Conservation (phyloP, 2,113 vertebrate genomes). For the Todiramphus chloris region DNA sequence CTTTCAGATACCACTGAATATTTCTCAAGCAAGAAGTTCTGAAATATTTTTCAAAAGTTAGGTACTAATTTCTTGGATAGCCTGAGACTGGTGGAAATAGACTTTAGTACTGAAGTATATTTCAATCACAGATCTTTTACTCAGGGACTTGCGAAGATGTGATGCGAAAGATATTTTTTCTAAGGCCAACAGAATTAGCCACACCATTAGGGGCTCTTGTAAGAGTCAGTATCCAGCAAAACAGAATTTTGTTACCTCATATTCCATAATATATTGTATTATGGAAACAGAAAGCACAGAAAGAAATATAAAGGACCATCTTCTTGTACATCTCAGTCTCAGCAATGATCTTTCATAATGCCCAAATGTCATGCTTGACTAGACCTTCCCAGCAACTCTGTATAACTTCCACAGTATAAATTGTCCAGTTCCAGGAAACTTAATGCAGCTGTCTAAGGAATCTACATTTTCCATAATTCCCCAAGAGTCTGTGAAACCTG, state of each 20-base stretch:
- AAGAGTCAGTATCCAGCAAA: background rate
- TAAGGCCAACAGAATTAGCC: background rate
- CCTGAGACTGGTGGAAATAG: background rate
- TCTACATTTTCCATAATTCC: background rate
- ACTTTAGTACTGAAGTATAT: background rate
- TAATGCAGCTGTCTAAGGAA: background rate
- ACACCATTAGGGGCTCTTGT: background rate
- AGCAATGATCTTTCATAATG: background rate
- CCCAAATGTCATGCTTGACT: background rate
- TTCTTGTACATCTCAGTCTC: background rate
- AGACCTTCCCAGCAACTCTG: background rate
- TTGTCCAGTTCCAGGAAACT: background rate
- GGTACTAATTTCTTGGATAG: background rate
- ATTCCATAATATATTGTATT: background rate
- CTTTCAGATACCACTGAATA: background rate
- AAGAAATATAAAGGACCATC: background rate
- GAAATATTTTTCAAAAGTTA: background rate
- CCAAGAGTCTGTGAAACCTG: background rate
- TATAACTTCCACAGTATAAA: background rate
- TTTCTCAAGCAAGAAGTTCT: background rate
- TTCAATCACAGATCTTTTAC: background rate
- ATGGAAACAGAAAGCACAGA: background rate
- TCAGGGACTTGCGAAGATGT: background rate
- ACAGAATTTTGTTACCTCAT: background rate
- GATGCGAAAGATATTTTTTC: background rate